Evolutionary conservation across 2,113 vertebrate species (phyloP), one percentile per base, ranked within the genome.

Genomic region (Chamaea fasciata): DNA sequence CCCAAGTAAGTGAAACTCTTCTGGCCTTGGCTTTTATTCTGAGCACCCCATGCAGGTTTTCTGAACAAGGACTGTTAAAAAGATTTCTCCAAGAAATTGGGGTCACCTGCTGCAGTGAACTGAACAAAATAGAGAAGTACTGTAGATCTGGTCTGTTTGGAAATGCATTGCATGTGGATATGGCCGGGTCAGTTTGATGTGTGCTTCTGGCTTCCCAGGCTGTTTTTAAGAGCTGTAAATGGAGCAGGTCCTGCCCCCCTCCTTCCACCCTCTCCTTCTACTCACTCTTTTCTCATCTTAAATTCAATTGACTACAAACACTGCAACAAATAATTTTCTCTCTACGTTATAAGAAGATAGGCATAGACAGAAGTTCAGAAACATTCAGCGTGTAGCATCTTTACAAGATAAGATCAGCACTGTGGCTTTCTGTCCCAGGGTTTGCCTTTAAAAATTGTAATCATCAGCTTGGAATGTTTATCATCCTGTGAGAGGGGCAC

Each of bases 171-270:
- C 35, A 3, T 80, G 87, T 83, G 88, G 85, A 73, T 78, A 42
- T 39, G 95, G 85, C 87, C 81, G 47, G 83, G 41, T 95, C 83
- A 37, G 67, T 86, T 89, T 94, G 93, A 37, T 60, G 59, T 53
- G 90, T 80, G 86, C 39, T 95, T 86, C 92, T 95, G 92, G 44
- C 74, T 97, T 76, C 10, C 0, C 42, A 42, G 77, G 83, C 82
- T 95, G 92, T 97, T 97, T 96, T 92, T 94, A 96, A 95, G 78
- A 95, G 83, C 92, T 94, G 81, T 93, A 95, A 93, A 89, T 83
- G 80, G 80, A 94, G 76, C 47, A 53, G 87, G 82, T 80, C 71
- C 71, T 95, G 89, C 78, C 23, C 57, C 33, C 26, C 57, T 19
- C 55, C 37, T 83, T 92, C 47, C 24, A 60, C 62, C 31, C 49